A percentile compares a stretch with the other conserved stretches of the same genome.
Conservation (phyloP, 2,888 invertebrate species). For the Melipona beecheii region DNA sequence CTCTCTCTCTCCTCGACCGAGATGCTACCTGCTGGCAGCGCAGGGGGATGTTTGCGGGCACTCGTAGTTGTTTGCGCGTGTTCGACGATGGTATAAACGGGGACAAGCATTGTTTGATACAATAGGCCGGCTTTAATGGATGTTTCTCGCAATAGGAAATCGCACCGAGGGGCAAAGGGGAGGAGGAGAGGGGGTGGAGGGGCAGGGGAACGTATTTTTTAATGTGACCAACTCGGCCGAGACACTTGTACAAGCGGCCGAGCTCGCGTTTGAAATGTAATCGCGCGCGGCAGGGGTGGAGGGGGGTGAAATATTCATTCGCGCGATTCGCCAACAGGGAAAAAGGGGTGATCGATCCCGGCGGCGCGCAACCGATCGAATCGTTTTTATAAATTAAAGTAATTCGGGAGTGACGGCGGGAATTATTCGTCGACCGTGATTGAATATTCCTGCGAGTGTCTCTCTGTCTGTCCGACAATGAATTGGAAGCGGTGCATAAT, state of each 20-base stretch:
- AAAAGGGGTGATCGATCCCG: constrained; percentile 5
- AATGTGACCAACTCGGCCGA: constrained; percentile 24
- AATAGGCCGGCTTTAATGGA: constrained; percentile 51
- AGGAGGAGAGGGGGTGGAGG: no score
- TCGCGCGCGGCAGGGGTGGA: not conserved
- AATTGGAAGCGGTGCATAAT: not conserved
- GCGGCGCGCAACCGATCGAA: not conserved
- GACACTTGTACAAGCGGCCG: constrained; percentile 31
- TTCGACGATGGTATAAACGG: constrained; percentile 45
- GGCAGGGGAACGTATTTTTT: constrained; percentile 34
- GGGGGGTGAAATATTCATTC: constrained; percentile 33
- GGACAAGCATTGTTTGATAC: constrained; percentile 51
- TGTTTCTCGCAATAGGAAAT: constrained; percentile 51
- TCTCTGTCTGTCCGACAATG: not conserved
- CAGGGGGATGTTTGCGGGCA: constrained; percentile 38
- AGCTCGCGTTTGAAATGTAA: constrained; percentile 18
- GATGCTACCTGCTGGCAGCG: constrained; percentile 35
- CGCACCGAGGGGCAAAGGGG: not conserved
- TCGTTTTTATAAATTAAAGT: constrained; percentile 15
- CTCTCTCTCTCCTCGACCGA: constrained; percentile 1
- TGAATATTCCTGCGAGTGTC: not conserved
- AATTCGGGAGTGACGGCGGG: not conserved
- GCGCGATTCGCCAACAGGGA: not conserved
- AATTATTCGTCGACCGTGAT: not conserved
- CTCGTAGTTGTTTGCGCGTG: constrained; percentile 47